These are phyloP conservation scores for Eupithecia inturbata DNA, from an alignment of 2,888 invertebrate genomes.

Conservation along the genomic window DNA sequence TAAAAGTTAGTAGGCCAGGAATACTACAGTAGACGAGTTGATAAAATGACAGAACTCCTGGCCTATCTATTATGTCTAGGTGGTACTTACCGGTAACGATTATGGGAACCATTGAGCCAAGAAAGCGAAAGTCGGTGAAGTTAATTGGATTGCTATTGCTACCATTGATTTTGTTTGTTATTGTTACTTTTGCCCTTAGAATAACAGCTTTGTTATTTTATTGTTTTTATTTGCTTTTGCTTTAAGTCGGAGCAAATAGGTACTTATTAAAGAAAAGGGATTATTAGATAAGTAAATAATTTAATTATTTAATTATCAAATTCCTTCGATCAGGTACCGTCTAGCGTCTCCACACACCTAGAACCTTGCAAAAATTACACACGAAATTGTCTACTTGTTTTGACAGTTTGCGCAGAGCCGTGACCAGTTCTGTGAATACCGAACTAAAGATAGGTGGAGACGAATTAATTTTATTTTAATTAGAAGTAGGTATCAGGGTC, in stretches of 20 bases:
- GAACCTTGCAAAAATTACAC: too few species aligned
- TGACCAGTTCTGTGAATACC: too few species aligned
- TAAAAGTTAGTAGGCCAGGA: too few species aligned
- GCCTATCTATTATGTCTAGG: conserved; percentile 34
- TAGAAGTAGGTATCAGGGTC: too few species aligned
- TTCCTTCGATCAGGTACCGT: too few species aligned
- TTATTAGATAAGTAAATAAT: neutral
- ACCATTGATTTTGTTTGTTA: conserved; percentile 63
- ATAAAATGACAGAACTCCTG: conserved; percentile 4
- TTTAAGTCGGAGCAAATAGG: neutral
- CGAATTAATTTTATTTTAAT: too few species aligned
- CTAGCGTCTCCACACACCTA: too few species aligned
- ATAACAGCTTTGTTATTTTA: conserved; percentile 39
- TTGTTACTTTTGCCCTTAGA: conserved; percentile 48
- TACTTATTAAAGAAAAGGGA: neutral
- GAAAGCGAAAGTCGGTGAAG: conserved; percentile 66
- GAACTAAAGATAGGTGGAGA: too few species aligned
- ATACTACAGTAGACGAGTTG: too few species aligned
- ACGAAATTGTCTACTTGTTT: too few species aligned
- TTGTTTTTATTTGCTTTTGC: conserved; percentile 16
- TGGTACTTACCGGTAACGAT: conserved; percentile 69
- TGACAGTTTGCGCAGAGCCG: too few species aligned
- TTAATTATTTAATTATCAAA: too few species aligned
- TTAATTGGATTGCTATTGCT: conserved; percentile 74
- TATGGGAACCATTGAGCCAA: conserved; percentile 66